Evolutionary conservation across 2,113 vertebrate genomes (phyloP), one percentile per base, ranked within the genome.

Genomic region (Perognathus longimembris): DNA sequence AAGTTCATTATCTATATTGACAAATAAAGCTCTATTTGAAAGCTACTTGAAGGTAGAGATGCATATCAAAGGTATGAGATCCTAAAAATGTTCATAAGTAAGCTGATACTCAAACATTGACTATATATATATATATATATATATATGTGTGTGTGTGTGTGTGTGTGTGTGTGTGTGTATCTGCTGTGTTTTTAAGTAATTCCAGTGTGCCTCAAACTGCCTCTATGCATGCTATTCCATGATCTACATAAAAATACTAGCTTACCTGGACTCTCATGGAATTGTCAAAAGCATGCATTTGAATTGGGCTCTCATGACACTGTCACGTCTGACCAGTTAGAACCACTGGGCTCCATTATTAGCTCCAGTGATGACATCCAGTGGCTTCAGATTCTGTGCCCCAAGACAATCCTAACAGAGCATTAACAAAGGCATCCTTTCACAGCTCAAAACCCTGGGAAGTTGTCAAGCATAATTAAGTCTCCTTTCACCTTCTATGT

Each of bases 381-480:
- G 11, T 26, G 83, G 63, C 36, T 38, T 80, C 63, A 32, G 74
- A 14, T 75, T 40, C 57, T 73, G 63, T 28, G 24, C 77, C 42
- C 75, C 4, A 6, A 67, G 66, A 64, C 6, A 36, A 3, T 50
- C 74, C 34, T 59, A 82, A 80, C 15, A 67, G 4, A 28, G 18
- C 50, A 71, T 45, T 32, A 83, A 81, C 57, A 90, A 83, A 93
- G 83, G 64, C 0, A 74, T 9, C 26, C 78, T 59, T 77, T 88
- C 82, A 84, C 17, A 88, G 54, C n/a, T n/a, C 22, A 85, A 89
- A 70, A 81, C 67, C 69, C 70, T 36, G 78, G 70, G 86, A 9
- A 82, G 93, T 93, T 92, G 77, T 92, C 95, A 97, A 82, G 95
- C 4, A 21, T 20, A 54, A 94, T 97, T 94, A 95, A 86, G 74